Percentiles rank a stretch among this genome's conserved stretches.
Evolutionary conservation across 2,888 invertebrate species (phyloP).

Genomic region (Idaea straminata): DNA sequence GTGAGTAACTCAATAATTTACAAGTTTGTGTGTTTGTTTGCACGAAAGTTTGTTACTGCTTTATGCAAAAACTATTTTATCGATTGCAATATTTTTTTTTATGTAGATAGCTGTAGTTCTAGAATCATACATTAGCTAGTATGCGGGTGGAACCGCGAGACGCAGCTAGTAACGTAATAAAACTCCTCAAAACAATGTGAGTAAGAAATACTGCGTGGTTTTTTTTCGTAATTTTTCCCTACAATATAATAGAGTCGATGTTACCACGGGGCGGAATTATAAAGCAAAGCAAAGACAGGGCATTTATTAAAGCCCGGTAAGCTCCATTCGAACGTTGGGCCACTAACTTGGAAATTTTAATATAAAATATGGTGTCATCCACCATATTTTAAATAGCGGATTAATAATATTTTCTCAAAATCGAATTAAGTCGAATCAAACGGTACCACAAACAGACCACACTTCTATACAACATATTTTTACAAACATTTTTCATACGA

Average conservation of each 20-base stretch:
- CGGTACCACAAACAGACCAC: no score
- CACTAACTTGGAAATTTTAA: constrained; percentile 15
- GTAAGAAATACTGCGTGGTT: neutral
- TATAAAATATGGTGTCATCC: neutral
- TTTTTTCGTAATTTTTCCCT: constrained; percentile 48
- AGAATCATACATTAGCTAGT: no score
- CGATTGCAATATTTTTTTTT: no score
- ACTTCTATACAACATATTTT: no score
- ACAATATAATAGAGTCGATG: constrained; percentile 36
- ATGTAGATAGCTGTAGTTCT: no score
- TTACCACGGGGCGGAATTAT: constrained; percentile 47
- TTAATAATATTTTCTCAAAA: no score
- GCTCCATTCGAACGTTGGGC: constrained; percentile 33
- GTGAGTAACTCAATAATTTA: no score
- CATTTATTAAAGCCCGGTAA: constrained; percentile 57
- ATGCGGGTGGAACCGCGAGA: neutral
- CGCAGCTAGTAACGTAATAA: neutral
- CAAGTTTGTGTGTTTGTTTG: no score
- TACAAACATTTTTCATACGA: no score
- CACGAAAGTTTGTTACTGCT: no score
- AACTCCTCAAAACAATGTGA: neutral
- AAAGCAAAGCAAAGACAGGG: constrained; percentile 59
- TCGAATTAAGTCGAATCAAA: no score
- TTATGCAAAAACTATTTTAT: no score
- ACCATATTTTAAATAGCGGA: neutral